Percentiles rank a stretch among this genome's conserved stretches.
These are phyloP conservation scores for Strigamia maritima DNA, from an alignment of 2,888 invertebrate genomes.

Conservation along the genomic window DNA sequence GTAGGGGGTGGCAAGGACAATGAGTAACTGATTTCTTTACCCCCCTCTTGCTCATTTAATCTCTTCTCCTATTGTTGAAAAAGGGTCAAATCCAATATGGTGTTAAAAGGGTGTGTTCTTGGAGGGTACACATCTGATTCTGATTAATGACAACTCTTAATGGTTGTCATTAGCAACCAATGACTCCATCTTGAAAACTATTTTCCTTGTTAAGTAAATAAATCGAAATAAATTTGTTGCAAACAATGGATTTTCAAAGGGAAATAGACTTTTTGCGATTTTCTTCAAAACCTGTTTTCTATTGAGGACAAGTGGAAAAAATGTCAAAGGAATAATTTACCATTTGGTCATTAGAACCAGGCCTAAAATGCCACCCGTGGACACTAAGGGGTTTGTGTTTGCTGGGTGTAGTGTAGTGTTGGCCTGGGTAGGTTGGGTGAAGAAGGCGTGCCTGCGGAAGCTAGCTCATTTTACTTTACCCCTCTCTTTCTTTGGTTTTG, in stretches of 20 bases:
- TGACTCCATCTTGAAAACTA: neutral
- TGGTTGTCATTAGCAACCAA: neutral
- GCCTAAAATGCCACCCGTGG: constrained; percentile 18
- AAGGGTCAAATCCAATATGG: neutral
- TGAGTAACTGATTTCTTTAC: neutral
- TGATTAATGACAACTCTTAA: neutral
- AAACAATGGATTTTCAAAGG: neutral
- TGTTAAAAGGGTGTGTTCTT: neutral
- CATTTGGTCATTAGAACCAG: neutral
- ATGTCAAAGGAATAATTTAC: constrained; percentile 16
- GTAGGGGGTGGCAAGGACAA: neutral
- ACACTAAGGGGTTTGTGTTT: constrained; percentile 17
- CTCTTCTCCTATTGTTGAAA: neutral
- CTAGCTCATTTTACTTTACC: neutral
- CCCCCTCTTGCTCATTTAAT: neutral
- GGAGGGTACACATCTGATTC: neutral
- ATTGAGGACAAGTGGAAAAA: neutral
- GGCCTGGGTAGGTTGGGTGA: neutral
- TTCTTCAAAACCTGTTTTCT: neutral
- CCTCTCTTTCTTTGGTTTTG: neutral
- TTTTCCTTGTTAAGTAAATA: neutral
- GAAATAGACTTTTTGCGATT: neutral
- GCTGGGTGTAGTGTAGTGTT: neutral
- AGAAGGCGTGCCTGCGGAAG: constrained; percentile 18
- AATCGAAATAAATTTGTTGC: no score